Conservation (phyloP, 2,113 vertebrate species). For the Amazona vittata region DNA sequence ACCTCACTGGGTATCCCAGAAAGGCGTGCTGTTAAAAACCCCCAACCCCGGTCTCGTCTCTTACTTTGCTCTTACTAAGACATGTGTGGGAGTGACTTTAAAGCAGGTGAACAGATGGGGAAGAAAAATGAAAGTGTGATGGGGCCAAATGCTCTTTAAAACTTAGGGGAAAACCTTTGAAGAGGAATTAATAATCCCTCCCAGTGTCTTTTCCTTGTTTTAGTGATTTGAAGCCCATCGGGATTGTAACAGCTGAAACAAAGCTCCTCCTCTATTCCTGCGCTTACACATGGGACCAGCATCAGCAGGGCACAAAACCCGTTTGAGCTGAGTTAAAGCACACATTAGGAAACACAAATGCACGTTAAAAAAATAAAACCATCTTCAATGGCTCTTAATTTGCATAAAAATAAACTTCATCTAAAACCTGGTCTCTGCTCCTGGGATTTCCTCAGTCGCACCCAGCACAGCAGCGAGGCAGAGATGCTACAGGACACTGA, state of each 20-base stretch:
- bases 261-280: background rate
- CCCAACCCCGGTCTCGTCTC: background rate
- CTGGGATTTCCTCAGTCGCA: background rate
- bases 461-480: constrained; percentile 15
- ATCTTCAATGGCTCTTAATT: background rate
- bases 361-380: background rate
- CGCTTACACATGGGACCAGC: background rate
- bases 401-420: constrained; percentile 31
- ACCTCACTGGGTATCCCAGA: background rate
- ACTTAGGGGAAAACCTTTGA: background rate
- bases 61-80: background rate
- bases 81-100: background rate
- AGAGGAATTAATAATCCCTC: background rate
- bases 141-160: background rate
- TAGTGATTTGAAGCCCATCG: background rate
- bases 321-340: background rate
- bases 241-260: background rate
- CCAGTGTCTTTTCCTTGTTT: background rate
- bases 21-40: background rate
- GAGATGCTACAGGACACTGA: constrained; percentile 45
- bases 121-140: background rate
- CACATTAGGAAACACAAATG: background rate
- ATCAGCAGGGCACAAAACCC: background rate
- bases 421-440: background rate
- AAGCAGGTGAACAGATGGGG: background rate